Evolutionary conservation across 2,888 invertebrate genomes (phyloP), one percentile per base, ranked within the genome.

Genomic region (Zygaena filipendulae): DNA sequence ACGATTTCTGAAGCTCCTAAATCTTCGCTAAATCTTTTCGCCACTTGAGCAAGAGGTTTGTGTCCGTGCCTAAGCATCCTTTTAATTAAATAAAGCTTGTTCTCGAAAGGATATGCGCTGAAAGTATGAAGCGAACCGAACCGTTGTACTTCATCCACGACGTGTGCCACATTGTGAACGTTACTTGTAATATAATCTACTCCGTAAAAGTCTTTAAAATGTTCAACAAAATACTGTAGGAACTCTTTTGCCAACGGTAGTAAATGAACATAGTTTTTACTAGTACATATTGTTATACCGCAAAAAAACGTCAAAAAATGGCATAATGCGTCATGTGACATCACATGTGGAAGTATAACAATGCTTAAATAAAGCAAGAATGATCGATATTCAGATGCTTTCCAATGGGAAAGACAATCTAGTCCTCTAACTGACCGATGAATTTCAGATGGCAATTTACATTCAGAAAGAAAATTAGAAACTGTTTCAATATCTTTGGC

Each of bases 221-320:
- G 5, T 9, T 23, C 21, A 18, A 33, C 27, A 30, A 35, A 38
- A 19, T 27, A 14, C 2, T 19, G 2, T 12, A 38, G 10, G 2
- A 38, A 4, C 13, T 27, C 14, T 28, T 33, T 9, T 14, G 35
- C 32, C 6, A 35, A 3, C 7, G 3, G 27, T 22, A n/a, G 16
- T 3, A 33, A 31, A n/a, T 22, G 13, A n/a, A 28, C 21, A 30
- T 36, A 33, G 12, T 29, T 20, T 21, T 35, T 22, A 19, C 11
- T 30, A 6, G 37, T 39, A 22, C 38, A 42, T 13, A 44, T 44
- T 13, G 38, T 40, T 6, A 42, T 30, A 8, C 33, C 26, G 10
- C 26, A 33, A 21, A 23, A 33, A 7, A 29, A 23, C 2, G 6
- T 7, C 10, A 32, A 22, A 29, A 30, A 34, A 21, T 30, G 34